Conservation (phyloP, 2,797 vertebrate species). For the Pempheris klunzingeri region DNA sequence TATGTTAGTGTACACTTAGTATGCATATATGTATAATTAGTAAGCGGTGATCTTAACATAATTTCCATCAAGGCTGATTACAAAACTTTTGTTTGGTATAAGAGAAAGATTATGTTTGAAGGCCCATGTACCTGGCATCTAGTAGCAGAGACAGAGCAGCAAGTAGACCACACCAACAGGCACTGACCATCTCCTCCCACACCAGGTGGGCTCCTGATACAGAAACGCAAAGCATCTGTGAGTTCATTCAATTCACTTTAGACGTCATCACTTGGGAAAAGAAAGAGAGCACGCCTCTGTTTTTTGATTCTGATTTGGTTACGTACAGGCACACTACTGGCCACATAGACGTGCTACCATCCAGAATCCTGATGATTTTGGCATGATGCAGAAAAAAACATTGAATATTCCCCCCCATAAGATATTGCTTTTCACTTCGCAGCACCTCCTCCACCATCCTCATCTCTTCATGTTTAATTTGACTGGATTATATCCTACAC, state of each 20-base stretch:
- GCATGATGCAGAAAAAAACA: neutral
- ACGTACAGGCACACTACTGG: neutral
- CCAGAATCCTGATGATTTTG: neutral
- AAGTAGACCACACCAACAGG: conserved; percentile 98
- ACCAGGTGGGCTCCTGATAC: conserved; percentile 91
- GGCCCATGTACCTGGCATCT: conserved; percentile 92
- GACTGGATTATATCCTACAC: neutral
- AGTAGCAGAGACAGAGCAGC: conserved; percentile 96
- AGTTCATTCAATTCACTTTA: neutral
- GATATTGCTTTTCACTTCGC: neutral
- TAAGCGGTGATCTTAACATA: neutral
- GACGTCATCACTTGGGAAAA: neutral
- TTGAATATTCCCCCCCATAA: too few relatives aligned
- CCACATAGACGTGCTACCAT: conserved; percentile 24
- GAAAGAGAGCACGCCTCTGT: neutral
- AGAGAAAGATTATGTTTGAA: neutral
- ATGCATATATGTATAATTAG: too few relatives aligned
- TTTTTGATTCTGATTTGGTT: neutral
- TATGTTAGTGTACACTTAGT: neutral
- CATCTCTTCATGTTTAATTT: neutral
- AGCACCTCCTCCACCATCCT: neutral
- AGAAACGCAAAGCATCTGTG: conserved; percentile 35
- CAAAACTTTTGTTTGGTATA: neutral
- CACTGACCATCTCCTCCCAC: conserved; percentile 99
- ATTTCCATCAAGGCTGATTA: neutral